Conservation (phyloP, 2,113 vertebrate genomes). For the Campylomormyrus numenius region DNA sequence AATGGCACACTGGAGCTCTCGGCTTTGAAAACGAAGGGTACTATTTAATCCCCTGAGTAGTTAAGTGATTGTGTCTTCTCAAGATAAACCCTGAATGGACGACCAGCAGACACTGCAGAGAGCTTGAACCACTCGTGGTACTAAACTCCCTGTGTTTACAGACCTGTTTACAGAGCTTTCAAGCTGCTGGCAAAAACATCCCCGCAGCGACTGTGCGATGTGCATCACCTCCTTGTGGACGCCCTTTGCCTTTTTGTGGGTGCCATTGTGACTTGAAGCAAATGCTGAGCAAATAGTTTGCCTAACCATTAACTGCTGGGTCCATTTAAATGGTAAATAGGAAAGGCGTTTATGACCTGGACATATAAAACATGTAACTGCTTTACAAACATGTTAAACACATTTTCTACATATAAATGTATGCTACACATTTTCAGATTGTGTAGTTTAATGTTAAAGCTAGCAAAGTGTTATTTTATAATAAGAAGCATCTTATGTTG, state of each 20-base stretch:
- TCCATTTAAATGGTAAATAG: constrained; percentile 44
- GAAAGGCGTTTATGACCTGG: constrained; percentile 41
- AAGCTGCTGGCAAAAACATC: constrained; percentile 60
- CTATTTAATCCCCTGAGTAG: background rate
- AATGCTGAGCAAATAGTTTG: constrained; percentile 66
- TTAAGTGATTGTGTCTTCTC: constrained; percentile 38
- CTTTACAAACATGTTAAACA: background rate
- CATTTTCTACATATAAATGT: background rate
- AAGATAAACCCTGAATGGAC: constrained; percentile 43
- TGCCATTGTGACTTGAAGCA: constrained; percentile 65
- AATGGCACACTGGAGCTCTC: constrained; percentile 28
- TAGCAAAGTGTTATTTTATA: background rate
- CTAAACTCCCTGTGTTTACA: constrained; percentile 63
- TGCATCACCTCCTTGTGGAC: constrained; percentile 60
- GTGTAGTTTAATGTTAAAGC: background rate
- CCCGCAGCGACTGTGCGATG: constrained; percentile 57
- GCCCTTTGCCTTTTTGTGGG: constrained; percentile 61
- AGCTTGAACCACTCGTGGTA: background rate
- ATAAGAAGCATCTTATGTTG: background rate
- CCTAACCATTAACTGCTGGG: constrained; percentile 73
- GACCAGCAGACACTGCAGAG: constrained; percentile 10
- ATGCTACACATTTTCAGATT: background rate
- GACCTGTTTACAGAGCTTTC: constrained; percentile 47
- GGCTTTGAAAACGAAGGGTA: constrained; percentile 31
- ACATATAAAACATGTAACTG: background rate